These are phyloP conservation scores for Zoanthus sansibaricus DNA, from an alignment of 92 coral and sea anemone genomes.

Conservation along the genomic window DNA sequence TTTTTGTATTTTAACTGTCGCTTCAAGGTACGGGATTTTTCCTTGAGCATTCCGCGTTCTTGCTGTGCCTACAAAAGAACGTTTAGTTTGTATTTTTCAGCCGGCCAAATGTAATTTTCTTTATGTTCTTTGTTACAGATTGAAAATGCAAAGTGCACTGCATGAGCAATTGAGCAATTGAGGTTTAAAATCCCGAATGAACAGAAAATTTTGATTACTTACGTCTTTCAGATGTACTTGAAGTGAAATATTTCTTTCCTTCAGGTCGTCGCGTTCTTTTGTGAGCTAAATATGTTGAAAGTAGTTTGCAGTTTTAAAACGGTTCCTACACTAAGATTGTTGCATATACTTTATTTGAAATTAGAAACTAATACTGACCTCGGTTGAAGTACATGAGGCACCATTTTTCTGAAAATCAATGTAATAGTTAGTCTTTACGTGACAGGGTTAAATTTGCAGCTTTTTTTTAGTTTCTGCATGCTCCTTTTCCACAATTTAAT, in stretches of 20 bases:
- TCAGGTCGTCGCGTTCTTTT: neutral
- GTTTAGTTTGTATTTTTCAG: neutral
- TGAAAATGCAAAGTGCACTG: neutral
- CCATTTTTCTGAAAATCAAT: constrained; percentile 12
- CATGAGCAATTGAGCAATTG: neutral
- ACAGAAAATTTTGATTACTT: neutral
- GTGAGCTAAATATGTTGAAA: neutral
- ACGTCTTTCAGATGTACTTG: neutral
- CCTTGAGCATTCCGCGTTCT: neutral
- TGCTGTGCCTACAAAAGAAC: neutral
- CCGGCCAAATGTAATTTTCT: neutral
- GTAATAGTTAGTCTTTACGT: neutral
- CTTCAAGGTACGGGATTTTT: neutral
- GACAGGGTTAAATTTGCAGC: neutral
- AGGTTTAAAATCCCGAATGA: neutral
- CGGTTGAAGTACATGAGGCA: neutral
- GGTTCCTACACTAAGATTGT: too few species aligned
- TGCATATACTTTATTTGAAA: neutral
- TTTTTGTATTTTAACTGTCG: neutral
- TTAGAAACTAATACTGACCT: constrained; percentile 7
- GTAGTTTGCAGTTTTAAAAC: neutral
- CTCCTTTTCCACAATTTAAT: neutral
- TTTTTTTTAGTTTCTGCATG: neutral
- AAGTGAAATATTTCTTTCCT: neutral
- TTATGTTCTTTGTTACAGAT: neutral